Evolutionary conservation across 2,888 invertebrate species (phyloP).

Genomic region (Eledona agricola): DNA sequence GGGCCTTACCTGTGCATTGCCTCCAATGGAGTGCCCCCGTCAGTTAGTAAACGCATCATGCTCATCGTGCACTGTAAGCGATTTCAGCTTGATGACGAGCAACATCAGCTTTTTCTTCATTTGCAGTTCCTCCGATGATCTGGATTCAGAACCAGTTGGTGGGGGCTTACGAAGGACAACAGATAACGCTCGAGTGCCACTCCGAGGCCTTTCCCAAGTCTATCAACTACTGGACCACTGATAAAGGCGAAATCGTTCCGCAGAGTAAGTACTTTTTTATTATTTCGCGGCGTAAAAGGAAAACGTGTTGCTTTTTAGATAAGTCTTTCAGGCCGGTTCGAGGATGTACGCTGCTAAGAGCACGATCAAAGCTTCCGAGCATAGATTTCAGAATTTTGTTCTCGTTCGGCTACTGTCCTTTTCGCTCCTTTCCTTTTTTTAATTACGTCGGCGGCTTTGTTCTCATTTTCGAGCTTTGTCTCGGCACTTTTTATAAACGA

Average conservation of each 20-base stretch:
- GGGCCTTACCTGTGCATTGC: constrained; percentile 81
- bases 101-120: constrained; percentile 8
- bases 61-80: constrained; percentile 86
- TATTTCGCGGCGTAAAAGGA: constrained; percentile 36
- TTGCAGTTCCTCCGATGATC: constrained; percentile 85
- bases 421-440: constrained; percentile 18
- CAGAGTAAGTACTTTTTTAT: constrained; percentile 68
- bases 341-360: constrained; percentile 12
- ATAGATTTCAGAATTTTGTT: constrained; percentile 17
- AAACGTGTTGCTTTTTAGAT: constrained; percentile 40
- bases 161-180: constrained; percentile 78
- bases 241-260: constrained; percentile 78
- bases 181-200: constrained; percentile 80
- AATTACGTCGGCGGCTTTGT: constrained; percentile 26
- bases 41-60: constrained; percentile 81
- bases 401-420: constrained; percentile 23
- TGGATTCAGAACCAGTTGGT: constrained; percentile 85
- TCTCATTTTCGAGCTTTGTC: constrained; percentile 19
- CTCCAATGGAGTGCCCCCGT: constrained; percentile 82
- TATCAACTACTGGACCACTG: constrained; percentile 86
- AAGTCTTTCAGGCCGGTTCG: constrained; percentile 15
- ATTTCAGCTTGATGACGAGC: constrained; percentile 8
- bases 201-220: constrained; percentile 88
- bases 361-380: constrained; percentile 19
- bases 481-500: constrained; percentile 27